These are phyloP conservation scores for Encarsia formosa DNA, from an alignment of 2,888 invertebrate species.

Conservation along the genomic window DNA sequence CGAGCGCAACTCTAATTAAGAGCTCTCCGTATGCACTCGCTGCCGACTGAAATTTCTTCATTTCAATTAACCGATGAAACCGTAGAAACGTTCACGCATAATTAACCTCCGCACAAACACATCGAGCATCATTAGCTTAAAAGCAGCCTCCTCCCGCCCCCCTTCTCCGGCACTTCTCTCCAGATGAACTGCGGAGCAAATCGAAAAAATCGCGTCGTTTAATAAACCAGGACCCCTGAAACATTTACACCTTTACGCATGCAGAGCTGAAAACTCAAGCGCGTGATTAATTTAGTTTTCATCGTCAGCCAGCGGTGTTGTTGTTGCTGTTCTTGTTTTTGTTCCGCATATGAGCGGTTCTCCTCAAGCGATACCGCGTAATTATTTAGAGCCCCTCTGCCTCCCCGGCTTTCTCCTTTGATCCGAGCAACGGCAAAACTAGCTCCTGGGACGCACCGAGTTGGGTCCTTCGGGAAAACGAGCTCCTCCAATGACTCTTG, in stretches of 20 bases:
- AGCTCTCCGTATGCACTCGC: too few species aligned
- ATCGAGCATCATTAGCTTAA: conserved; percentile 16
- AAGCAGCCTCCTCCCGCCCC: background rate
- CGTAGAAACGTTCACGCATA: conserved; percentile 3
- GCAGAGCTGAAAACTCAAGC: background rate
- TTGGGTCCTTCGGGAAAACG: background rate
- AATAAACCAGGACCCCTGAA: background rate
- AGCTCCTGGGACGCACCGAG: background rate
- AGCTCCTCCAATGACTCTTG: background rate
- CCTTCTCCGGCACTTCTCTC: background rate
- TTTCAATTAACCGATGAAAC: conserved; percentile 11
- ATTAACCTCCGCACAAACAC: conserved; percentile 9
- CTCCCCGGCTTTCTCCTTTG: background rate
- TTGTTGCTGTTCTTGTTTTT: too few species aligned
- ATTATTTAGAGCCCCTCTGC: conserved; percentile 5
- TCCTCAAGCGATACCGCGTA: background rate
- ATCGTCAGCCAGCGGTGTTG: background rate
- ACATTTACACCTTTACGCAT: too few species aligned
- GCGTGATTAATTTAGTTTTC: conserved; percentile 14
- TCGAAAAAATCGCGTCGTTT: background rate
- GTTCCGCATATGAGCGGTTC: too few species aligned
- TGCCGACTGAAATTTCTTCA: background rate
- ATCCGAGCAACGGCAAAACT: background rate
- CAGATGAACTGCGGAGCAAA: background rate
- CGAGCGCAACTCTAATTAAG: too few species aligned